phyloP scores from a whole-genome alignment of 2,113 vertebrate species.

The Aythya baeri region DNA sequence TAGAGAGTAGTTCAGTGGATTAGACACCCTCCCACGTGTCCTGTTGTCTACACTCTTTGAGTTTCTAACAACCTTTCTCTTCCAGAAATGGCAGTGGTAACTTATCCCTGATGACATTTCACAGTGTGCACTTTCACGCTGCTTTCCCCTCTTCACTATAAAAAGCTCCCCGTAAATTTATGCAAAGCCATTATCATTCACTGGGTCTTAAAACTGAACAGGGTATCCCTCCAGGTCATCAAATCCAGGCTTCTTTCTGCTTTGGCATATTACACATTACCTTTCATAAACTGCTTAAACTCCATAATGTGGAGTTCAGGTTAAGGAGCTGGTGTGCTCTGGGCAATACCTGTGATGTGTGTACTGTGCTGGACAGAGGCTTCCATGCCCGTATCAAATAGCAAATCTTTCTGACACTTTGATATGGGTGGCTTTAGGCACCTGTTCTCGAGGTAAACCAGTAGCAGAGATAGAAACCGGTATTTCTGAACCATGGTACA shows the following conservation, averaged over 20 bases:
- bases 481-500: neutral
- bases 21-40: neutral
- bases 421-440: neutral
- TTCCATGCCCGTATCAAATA: neutral
- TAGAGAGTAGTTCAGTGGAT: neutral
- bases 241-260: neutral
- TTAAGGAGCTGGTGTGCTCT: neutral
- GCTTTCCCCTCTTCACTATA: constrained; percentile 7
- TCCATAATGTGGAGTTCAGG: neutral
- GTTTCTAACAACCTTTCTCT: constrained; percentile 18
- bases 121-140: neutral
- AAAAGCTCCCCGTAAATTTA: constrained; percentile 54
- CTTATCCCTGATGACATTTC: neutral
- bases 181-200: constrained; percentile 35
- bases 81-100: neutral
- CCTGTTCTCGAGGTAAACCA: neutral
- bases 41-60: neutral
- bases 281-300: neutral
- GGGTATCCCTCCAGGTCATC: constrained; percentile 17
- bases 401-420: neutral
- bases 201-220: constrained; percentile 9
- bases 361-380: neutral
- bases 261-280: neutral
- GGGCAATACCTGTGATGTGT: neutral
- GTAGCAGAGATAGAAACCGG: neutral